Evolutionary conservation across 2,888 invertebrate genomes (phyloP).

Genomic region (Lasioglossum figueresi): DNA sequence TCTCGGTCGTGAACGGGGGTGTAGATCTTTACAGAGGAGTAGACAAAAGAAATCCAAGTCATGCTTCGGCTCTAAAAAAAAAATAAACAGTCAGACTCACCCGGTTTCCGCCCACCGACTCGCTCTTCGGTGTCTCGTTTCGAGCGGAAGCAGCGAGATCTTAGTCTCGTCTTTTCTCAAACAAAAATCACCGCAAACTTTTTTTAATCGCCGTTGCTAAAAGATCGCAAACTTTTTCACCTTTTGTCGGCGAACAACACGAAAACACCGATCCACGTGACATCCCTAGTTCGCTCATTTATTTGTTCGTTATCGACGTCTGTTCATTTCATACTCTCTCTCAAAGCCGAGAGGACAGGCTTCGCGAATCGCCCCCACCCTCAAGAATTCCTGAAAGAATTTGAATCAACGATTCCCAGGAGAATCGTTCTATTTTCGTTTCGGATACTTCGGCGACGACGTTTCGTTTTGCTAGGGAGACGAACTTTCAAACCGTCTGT

Average conservation of each 20-base stretch:
- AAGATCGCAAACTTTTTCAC: background rate
- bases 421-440: background rate
- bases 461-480: background rate
- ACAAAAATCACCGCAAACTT: background rate
- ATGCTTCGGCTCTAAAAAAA: conserved; percentile 56
- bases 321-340: background rate
- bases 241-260: background rate
- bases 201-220: too few species aligned
- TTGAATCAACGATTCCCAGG: background rate
- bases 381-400: background rate
- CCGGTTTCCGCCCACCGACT: conserved; percentile 52
- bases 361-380: conserved; percentile 35
- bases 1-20: conserved; percentile 1
- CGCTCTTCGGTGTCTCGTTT: conserved; percentile 37
- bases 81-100: conserved; percentile 38
- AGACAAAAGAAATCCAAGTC: conserved; percentile 53
- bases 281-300: background rate
- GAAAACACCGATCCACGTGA: background rate
- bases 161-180: background rate
- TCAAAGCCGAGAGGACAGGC: conserved; percentile 49
- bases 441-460: too few species aligned
- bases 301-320: background rate
- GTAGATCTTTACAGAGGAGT: background rate
- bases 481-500: background rate
- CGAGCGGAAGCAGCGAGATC: background rate